phyloP scores from a whole-genome alignment of 2,797 vertebrate genomes.

The Hephaestus fuliginosus region DNA sequence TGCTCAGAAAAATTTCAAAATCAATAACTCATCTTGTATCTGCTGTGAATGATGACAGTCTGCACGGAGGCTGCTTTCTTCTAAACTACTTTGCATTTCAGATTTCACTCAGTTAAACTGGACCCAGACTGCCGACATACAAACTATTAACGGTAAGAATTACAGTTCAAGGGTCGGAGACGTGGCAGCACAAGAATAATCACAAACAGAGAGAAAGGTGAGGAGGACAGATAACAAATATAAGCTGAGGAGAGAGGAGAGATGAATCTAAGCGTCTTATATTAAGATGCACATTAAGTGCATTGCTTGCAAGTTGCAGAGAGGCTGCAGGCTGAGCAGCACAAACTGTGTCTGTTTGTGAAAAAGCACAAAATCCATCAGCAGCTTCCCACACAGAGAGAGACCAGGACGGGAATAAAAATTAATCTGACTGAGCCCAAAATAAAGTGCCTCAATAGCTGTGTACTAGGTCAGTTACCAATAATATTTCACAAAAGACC shows the following conservation, averaged over 20 bases:
- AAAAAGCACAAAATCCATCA: constrained; percentile 44
- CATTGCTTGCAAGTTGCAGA: constrained; percentile 3
- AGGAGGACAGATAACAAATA: not conserved
- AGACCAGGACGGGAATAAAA: constrained; percentile 29
- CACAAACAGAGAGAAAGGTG: not conserved
- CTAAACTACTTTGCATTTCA: not conserved
- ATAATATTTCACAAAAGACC: constrained; percentile 25
- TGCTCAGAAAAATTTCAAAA: constrained; percentile 18
- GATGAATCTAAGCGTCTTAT: not conserved
- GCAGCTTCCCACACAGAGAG: constrained; percentile 44
- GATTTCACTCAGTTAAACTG: constrained; percentile 23
- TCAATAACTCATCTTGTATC: constrained; percentile 34
- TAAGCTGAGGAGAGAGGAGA: not conserved
- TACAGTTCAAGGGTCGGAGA: not conserved
- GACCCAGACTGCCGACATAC: not conserved
- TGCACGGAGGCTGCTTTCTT: not conserved
- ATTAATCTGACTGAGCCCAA: constrained; percentile 42
- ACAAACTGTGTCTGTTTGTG: constrained; percentile 16
- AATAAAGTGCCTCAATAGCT: constrained; percentile 44
- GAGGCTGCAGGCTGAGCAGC: constrained; percentile 38
- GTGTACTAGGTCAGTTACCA: constrained; percentile 14
- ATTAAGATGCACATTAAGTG: constrained; percentile 13
- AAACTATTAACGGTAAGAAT: not conserved
- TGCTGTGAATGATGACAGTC: not conserved
- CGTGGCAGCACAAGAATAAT: no score